A percentile compares a stretch with the other conserved stretches of the same genome.
Conservation (phyloP, 1,140 invertebrate genomes). For the Drosophila quadrilineata region DNA sequence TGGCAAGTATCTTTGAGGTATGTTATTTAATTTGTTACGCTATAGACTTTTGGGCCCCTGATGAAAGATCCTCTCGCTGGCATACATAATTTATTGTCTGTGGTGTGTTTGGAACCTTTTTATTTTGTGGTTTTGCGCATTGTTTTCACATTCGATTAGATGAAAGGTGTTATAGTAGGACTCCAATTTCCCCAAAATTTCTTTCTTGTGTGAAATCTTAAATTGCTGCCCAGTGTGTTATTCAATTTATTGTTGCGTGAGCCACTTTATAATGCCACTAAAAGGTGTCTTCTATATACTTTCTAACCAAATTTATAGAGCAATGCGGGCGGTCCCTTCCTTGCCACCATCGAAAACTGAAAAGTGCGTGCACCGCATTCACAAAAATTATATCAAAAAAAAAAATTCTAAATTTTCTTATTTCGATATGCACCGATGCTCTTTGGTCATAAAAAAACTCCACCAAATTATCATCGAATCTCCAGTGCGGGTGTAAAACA, state of each 20-base stretch:
- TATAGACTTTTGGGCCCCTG: constrained; percentile 34
- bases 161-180: constrained; percentile 59
- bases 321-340: constrained; percentile 74
- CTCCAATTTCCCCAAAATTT: constrained; percentile 17
- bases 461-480: background rate
- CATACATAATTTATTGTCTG: constrained; percentile 72
- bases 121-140: constrained; percentile 52
- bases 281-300: constrained; percentile 28
- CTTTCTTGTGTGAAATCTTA: constrained; percentile 66
- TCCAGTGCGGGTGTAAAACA: no score
- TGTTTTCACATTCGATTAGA: constrained; percentile 46
- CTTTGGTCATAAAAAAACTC: constrained; percentile 10
- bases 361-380: constrained; percentile 60
- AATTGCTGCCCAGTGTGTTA: constrained; percentile 51
- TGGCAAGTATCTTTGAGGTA: constrained; percentile 27
- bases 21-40: constrained; percentile 76
- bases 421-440: constrained; percentile 61
- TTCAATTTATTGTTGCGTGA: constrained; percentile 69
- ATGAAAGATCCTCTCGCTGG: constrained; percentile 51
- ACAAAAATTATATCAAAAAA: constrained; percentile 22
- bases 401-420: constrained; percentile 9
- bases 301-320: constrained; percentile 42
- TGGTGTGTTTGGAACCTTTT: constrained; percentile 24
- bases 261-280: constrained; percentile 47
- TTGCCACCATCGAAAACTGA: constrained; percentile 56